Conservation (phyloP, 2,113 vertebrate species). For the Pogona vitticeps region DNA sequence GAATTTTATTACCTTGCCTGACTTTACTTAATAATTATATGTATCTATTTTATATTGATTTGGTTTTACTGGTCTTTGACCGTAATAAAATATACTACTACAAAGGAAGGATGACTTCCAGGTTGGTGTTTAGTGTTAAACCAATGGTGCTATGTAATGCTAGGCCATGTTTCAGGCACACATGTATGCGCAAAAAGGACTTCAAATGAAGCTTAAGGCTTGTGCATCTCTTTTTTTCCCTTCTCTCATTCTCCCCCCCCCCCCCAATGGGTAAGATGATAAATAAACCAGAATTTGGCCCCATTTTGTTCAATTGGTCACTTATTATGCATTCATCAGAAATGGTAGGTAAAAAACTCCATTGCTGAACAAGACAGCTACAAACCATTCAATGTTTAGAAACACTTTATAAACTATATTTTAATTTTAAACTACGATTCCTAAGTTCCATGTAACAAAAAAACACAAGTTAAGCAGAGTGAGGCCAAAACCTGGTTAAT, state of each 20-base stretch:
- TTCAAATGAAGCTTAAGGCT: not conserved
- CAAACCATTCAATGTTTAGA: not conserved
- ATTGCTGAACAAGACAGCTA: not conserved
- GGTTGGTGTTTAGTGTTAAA: not conserved
- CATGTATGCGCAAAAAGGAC: not conserved
- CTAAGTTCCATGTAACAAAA: not conserved
- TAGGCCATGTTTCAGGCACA: not conserved
- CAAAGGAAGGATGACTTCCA: too few relatives aligned
- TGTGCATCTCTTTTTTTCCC: not conserved
- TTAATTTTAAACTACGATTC: not conserved
- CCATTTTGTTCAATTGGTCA: not conserved
- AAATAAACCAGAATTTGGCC: not conserved
- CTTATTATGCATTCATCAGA: not conserved
- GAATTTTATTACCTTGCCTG: too few relatives aligned
- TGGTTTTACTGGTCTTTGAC: too few relatives aligned
- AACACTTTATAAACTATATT: not conserved
- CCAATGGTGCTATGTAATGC: not conserved
- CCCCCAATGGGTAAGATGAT: not conserved
- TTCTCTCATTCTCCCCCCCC: too few relatives aligned
- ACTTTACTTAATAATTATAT: too few relatives aligned
- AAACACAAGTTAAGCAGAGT: not conserved
- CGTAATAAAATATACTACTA: too few relatives aligned
- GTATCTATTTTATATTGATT: too few relatives aligned
- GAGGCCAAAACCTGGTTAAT: not conserved
- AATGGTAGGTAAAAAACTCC: not conserved